Base-by-base conservation (phyloP, 2,888 invertebrate genomes). In the Eristalinus sepulchralis region DNA sequence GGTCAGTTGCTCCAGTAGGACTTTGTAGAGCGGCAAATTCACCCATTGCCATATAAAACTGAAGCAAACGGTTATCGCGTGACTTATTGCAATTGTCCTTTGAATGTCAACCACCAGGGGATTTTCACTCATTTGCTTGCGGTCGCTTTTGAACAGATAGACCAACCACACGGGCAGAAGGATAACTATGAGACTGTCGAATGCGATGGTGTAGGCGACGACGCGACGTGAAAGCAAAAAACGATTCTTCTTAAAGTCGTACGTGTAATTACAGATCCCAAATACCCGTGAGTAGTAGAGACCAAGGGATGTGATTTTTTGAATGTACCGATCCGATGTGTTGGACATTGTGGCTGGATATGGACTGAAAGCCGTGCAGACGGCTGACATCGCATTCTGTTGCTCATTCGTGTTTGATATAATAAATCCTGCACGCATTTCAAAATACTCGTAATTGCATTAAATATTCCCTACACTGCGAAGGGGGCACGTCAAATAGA, bases 221-320 rank as follows among this genome's bases (percentile, higher is more conserved):
- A 73, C 1, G 6, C 6, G n/a, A 0, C 68, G 68, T 0, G 78
- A 68, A n/a, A 70, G 27, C 1, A 63, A 73, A 0, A 78, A 17
- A 0, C 11, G 33, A 11, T 68, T 72, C 2, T 5, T 68, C 13
- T 64, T 22, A 10, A 83, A 83, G 47, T 83, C 68, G 22, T 83
- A 83, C 2, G 57, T 31, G 34, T 78, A 78, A 53, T 73, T 83
- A 22, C 73, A 73, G 17, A 78, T 53, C 1, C 83, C 83, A 53
- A 83, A 78, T 20, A 83, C 17, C 1, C 78, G 78, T 6, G 83
- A 78, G 33, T 83, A 83, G 9, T n/a, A 0, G 0, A 83, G 73
- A 2, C 59, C 53, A 0, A 73, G 0, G 0, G 53, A 24, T 53
- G 78, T 73, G 1, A 83, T 57, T 11, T 63, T 47, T 13, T 83